These are phyloP conservation scores for Brachymystax lenok DNA, from an alignment of 2,797 vertebrate genomes.

Conservation along the genomic window DNA sequence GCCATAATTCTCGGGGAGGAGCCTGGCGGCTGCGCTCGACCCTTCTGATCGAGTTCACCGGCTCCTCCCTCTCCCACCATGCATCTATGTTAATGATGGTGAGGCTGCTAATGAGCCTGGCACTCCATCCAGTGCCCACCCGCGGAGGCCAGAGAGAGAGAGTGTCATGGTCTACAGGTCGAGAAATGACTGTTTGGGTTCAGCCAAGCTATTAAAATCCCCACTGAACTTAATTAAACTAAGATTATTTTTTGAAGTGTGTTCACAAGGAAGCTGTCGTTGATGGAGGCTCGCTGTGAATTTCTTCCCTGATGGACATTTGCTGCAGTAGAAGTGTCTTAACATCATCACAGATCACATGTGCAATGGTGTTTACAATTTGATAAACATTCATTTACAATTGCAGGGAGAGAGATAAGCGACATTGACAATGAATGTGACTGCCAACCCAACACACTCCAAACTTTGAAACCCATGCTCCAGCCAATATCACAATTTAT, in stretches of 20 bases:
- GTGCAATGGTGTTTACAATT: neutral
- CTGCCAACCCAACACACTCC: neutral
- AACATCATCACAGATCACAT: neutral
- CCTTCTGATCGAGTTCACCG: slow-evolving; percentile 41
- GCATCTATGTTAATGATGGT: slow-evolving; percentile 55
- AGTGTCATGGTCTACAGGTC: slow-evolving; percentile 3
- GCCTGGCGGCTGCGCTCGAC: slow-evolving; percentile 39
- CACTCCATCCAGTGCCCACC: slow-evolving; percentile 23
- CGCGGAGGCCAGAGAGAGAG: slow-evolving; percentile 7
- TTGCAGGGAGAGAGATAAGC: neutral
- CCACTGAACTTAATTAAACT: neutral
- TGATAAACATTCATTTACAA: neutral
- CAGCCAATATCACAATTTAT: neutral
- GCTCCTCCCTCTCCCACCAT: slow-evolving; percentile 52
- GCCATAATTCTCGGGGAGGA: slow-evolving; percentile 44
- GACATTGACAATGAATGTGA: neutral
- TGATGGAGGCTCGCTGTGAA: neutral
- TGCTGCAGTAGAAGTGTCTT: neutral
- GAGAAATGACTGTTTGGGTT: slow-evolving; percentile 8
- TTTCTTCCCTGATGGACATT: neutral
- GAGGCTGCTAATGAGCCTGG: slow-evolving; percentile 45
- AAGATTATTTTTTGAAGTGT: neutral
- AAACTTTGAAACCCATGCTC: neutral
- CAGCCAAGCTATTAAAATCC: neutral
- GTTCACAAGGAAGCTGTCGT: neutral